Evolutionary conservation across 1,140 invertebrate species (phyloP).

Genomic region (Pteromalus puparum): DNA sequence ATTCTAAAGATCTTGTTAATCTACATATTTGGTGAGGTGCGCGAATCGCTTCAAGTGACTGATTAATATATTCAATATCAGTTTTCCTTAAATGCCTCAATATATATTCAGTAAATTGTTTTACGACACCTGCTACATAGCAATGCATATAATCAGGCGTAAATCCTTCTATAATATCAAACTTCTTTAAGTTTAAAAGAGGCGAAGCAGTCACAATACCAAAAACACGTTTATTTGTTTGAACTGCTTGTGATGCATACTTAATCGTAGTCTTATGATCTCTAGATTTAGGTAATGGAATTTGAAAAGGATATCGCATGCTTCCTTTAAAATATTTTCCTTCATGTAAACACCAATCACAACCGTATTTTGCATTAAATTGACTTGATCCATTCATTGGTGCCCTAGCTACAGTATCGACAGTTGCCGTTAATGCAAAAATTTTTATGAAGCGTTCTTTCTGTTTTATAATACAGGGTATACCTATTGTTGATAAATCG

Average conservation of each 20-base stretch:
- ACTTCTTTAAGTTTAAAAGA: constrained; percentile 22
- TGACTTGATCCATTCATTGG: not conserved
- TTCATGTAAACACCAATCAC: constrained; percentile 1
- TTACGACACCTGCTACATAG: constrained; percentile 30
- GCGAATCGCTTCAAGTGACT: constrained; percentile 12
- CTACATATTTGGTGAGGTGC: no score
- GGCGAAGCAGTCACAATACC: not conserved
- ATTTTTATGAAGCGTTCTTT: not conserved
- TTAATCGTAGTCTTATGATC: not conserved
- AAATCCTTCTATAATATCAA: constrained; percentile 28
- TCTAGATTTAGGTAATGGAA: not conserved
- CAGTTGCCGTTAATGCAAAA: not conserved
- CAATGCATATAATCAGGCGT: constrained; percentile 42
- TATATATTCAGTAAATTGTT: constrained; percentile 27
- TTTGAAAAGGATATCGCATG: not conserved
- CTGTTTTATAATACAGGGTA: constrained; percentile 3
- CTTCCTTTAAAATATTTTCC: not conserved
- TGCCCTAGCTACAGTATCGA: not conserved
- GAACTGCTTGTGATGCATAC: not conserved
- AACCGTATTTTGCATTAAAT: constrained; percentile 7
- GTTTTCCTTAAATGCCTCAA: constrained; percentile 18
- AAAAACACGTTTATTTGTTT: not conserved
- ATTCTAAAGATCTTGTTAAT: no score
- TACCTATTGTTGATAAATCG: constrained; percentile 1
- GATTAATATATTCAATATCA: not conserved